Base-by-base conservation (phyloP, 2,113 vertebrate species). In the Gallinago paraguaiae region DNA sequence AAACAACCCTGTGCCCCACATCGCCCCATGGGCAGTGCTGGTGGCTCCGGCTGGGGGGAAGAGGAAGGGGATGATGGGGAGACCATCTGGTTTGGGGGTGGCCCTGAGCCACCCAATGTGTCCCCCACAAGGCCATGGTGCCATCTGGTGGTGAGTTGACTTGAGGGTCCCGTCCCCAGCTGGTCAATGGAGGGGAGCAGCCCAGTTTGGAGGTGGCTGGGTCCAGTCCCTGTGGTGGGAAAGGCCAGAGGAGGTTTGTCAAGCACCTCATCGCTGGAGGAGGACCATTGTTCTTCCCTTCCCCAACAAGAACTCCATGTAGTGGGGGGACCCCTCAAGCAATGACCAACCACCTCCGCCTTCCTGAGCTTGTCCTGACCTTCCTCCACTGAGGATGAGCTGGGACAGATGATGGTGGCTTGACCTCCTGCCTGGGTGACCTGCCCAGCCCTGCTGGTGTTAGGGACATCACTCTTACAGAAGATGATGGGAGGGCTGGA, bases 211-310 rank as follows among this genome's bases (percentile, higher is more conserved):
- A 69, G 60, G 46, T 3, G 74, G 24, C 24, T 2, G 5, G 41
- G 28, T 45, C n/a, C 22, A 39, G 53, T 67, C 19, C 23, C 18
- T 0, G 0, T 0, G 2, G 3, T 28, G 37, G 71, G 30, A n/a
- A 28, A 10, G 35, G 33, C 2, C 35, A 1, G 45, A 9, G 10
- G 60, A 16, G 57, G 43, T 24, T 14, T 39, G 39, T n/a, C 11
- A 12, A 80, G 41, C 15, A 3, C 6, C 0, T 1, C 46, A 2
- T 22, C 0, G 3, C 54, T 3, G 17, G n/a, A 22, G 28, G 64
- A 2, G 15, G 43, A 3, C 3, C 8, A 0, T 6, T 3, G 27
- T 13, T 33, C 28, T 35, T 33, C 33, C 46, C 17, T 41, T 19
- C 33, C 30, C 61, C 77, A 33, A 33, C 22, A n/a, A 67, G 50